Percentiles rank a stretch among this genome's conserved stretches.
Evolutionary conservation across 2,797 vertebrate species (phyloP).

Genomic region (Falco peregrinus): DNA sequence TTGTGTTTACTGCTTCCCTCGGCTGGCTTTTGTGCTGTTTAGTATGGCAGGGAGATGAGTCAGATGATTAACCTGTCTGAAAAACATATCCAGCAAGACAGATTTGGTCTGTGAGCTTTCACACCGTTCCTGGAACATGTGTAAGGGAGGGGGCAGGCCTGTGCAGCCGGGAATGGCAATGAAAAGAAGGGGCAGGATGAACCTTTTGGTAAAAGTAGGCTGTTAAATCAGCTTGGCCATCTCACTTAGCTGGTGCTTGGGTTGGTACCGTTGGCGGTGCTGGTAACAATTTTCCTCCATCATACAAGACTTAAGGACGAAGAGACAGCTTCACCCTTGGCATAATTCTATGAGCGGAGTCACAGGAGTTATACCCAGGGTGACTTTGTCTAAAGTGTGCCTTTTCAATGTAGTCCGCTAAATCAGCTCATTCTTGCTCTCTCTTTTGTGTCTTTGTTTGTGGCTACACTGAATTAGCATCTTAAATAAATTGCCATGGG

Average conservation of each 20-base stretch:
- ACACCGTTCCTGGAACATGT: neutral
- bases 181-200: neutral
- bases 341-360: neutral
- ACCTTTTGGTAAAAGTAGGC: neutral
- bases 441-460: conserved; percentile 52
- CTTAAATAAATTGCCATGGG: conserved; percentile 61
- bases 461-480: conserved; percentile 53
- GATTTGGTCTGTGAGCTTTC: neutral
- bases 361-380: neutral
- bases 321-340: neutral
- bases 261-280: neutral
- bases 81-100: neutral
- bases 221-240: neutral
- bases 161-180: neutral
- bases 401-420: conserved; percentile 24
- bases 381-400: conserved; percentile 34
- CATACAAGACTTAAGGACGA: neutral
- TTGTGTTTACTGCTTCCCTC: neutral
- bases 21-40: fast-evolving
- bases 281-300: neutral
- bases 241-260: neutral
- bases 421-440: conserved; percentile 49
- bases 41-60: neutral
- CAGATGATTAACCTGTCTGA: neutral
- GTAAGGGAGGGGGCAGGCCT: neutral